These are phyloP conservation scores for Typhlomys cinereus DNA, from an alignment of 2,113 vertebrate genomes.

Conservation along the genomic window DNA sequence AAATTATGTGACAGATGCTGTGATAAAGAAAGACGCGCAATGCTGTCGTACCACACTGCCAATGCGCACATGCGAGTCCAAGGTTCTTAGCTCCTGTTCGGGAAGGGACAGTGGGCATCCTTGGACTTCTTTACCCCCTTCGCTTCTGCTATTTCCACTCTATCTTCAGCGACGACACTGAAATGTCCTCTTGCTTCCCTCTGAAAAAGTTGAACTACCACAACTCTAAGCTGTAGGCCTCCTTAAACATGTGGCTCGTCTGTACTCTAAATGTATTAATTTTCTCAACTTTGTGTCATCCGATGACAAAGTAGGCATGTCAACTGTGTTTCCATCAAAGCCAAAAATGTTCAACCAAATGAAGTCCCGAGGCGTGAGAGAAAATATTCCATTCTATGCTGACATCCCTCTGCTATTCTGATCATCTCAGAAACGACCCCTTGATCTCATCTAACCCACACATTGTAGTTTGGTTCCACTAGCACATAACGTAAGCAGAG, in stretches of 20 bases:
- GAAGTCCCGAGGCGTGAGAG: not conserved
- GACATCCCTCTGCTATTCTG: not conserved
- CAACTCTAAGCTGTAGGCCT: not conserved
- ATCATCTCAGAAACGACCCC: not conserved
- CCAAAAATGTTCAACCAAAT: not conserved
- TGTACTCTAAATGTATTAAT: not conserved
- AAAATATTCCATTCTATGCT: too few species aligned
- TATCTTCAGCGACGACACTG: too few species aligned
- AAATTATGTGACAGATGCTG: not conserved
- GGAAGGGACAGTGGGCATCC: too few species aligned
- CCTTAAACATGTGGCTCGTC: too few species aligned
- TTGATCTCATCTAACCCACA: not conserved
- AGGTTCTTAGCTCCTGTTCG: too few species aligned
- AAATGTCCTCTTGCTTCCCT: not conserved
- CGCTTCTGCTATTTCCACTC: not conserved
- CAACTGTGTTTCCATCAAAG: not conserved
- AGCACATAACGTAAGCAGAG: not conserved
- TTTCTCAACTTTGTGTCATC: not conserved
- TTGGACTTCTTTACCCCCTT: not conserved
- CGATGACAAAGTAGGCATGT: not conserved
- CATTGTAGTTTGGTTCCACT: not conserved
- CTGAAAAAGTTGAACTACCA: not conserved
- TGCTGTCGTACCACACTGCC: not conserved
- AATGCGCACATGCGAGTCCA: too few species aligned
- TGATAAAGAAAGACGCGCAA: not conserved